Evolutionary conservation across 2,797 vertebrate species (phyloP).

Genomic region (Coracias cyanogaster): DNA sequence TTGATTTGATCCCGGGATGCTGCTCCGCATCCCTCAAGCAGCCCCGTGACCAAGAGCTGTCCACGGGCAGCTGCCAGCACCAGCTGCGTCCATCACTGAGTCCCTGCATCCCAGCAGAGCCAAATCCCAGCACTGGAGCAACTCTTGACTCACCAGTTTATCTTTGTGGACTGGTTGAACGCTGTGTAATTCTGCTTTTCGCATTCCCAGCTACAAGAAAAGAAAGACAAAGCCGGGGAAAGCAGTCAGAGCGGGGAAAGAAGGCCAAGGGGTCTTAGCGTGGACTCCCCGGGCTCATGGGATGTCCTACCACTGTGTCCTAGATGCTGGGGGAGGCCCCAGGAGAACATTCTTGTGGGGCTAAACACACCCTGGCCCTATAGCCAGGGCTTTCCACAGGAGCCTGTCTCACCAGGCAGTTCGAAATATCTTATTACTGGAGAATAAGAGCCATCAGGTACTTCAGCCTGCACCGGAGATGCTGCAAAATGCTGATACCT

Average conservation of each 20-base stretch:
- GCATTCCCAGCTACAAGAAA: slow-evolving; percentile 84
- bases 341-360: rapidly evolving
- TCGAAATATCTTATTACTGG: not conserved
- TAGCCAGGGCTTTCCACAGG: not conserved
- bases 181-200: slow-evolving; percentile 81
- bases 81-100: rapidly evolving
- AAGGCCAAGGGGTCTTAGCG: not conserved
- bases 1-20: not conserved
- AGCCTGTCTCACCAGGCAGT: not conserved
- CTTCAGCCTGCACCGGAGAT: not conserved
- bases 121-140: rapidly evolving
- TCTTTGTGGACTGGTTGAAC: slow-evolving; percentile 83
- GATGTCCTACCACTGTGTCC: rapidly evolving
- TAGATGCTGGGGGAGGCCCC: not conserved
- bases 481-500: rapidly evolving
- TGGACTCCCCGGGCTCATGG: rapidly evolving
- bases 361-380: not conserved
- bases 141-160: slow-evolving; percentile 87
- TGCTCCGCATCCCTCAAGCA: rapidly evolving
- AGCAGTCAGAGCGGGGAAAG: not conserved
- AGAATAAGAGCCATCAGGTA: not conserved
- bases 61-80: not conserved
- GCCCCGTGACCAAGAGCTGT: rapidly evolving
- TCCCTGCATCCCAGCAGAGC: rapidly evolving
- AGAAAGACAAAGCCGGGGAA: not conserved